A percentile compares a stretch with the other conserved stretches of the same genome.
Conservation (phyloP, 2,797 vertebrate species). For the Scyliorhinus canicula region DNA sequence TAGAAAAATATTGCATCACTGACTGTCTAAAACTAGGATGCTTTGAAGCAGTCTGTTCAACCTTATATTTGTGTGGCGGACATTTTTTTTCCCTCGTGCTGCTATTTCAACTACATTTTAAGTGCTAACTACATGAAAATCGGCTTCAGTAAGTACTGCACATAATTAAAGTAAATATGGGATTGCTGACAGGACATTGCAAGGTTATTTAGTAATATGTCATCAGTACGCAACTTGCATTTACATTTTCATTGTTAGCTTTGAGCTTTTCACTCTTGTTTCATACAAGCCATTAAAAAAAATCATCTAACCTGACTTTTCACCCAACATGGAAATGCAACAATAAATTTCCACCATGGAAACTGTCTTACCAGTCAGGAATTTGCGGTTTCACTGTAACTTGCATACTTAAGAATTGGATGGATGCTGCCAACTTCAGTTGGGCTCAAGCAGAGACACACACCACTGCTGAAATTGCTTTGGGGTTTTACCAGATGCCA, state of each 20-base stretch:
- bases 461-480: neutral
- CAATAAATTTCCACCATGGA: neutral
- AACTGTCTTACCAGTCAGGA: neutral
- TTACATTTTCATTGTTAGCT: neutral
- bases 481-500: neutral
- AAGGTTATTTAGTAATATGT: neutral
- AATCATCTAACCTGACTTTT: neutral
- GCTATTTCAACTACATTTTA: neutral
- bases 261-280: neutral
- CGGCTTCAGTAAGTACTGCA: neutral
- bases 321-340: neutral
- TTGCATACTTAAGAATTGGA: neutral
- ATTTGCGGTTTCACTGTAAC: neutral
- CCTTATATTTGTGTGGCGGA: neutral
- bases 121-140: conserved; percentile 29
- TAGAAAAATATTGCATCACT: neutral
- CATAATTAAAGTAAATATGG: neutral
- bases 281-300: no score
- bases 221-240: neutral
- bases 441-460: no score
- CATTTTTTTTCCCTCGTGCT: neutral
- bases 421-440: conserved; percentile 6
- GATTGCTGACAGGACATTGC: neutral
- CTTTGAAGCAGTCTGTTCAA: neutral
- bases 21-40: neutral